Percentiles rank a stretch among this genome's conserved stretches.
These are phyloP conservation scores for Crotalus tigris DNA, from an alignment of 2,113 vertebrate species.

Conservation along the genomic window DNA sequence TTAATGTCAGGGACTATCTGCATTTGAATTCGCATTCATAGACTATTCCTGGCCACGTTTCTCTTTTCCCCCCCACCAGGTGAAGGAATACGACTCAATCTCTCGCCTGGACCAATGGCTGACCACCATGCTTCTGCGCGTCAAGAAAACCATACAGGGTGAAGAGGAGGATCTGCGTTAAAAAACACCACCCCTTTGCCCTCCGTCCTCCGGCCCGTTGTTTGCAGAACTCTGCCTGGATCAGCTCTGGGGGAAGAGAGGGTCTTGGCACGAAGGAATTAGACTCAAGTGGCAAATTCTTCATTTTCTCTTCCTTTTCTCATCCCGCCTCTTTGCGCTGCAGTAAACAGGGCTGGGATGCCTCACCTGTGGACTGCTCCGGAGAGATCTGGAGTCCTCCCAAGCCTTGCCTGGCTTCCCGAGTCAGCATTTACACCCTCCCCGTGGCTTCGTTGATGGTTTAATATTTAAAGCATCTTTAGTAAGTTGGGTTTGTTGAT, in stretches of 20 bases:
- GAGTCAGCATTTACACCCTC: background rate
- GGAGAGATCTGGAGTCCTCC: background rate
- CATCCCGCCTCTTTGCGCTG: background rate
- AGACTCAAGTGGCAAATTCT: slow-evolving; percentile 6
- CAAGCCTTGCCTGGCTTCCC: background rate
- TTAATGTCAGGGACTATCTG: no score
- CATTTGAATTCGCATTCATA: background rate
- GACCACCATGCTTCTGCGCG: slow-evolving; percentile 77
- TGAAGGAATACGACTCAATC: slow-evolving; percentile 80
- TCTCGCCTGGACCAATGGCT: slow-evolving; percentile 79
- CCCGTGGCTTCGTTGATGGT: background rate
- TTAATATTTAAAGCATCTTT: slow-evolving; percentile 3
- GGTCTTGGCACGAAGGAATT: background rate
- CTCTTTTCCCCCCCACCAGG: slow-evolving; percentile 45
- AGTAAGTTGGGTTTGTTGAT: background rate
- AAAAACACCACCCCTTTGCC: background rate
- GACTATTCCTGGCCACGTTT: background rate
- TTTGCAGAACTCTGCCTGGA: background rate
- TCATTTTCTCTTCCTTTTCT: slow-evolving; percentile 13
- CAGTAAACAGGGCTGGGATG: background rate
- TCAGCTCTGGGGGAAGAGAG: background rate
- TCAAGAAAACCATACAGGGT: slow-evolving; percentile 79
- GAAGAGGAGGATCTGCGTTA: slow-evolving; percentile 77
- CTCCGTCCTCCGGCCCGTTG: background rate
- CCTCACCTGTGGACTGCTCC: background rate